Percentiles rank a stretch among this genome's conserved stretches.
These are phyloP conservation scores for Drosophila robusta DNA, from an alignment of 2,888 invertebrate genomes.

Conservation along the genomic window DNA sequence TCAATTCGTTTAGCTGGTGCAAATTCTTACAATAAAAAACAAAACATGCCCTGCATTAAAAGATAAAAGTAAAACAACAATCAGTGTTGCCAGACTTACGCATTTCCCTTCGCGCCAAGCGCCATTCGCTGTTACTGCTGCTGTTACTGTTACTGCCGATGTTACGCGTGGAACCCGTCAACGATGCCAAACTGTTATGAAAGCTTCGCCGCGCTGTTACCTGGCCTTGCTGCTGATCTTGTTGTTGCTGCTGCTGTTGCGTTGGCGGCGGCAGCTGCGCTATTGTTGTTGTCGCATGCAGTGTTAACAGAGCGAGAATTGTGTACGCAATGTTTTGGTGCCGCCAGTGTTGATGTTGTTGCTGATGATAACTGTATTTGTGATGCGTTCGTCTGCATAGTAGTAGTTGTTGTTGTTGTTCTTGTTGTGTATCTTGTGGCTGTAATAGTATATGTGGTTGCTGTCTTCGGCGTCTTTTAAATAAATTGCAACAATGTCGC, in stretches of 20 bases:
- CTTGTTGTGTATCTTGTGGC: background rate
- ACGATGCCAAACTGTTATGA: constrained; percentile 3
- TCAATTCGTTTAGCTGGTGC: too few relatives aligned
- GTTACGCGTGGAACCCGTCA: constrained; percentile 3
- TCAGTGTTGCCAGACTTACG: constrained; percentile 62
- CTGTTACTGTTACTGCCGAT: constrained; percentile 3
- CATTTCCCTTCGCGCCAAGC: constrained; percentile 62
- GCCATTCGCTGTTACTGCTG: constrained; percentile 8
- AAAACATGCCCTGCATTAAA: too few relatives aligned
- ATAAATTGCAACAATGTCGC: constrained; percentile 51
- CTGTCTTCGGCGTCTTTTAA: constrained; percentile 44
- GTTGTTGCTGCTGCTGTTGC: constrained; percentile 19
- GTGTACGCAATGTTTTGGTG: constrained; percentile 51
- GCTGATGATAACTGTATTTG: constrained; percentile 25
- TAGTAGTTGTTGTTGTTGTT: constrained; percentile 6
- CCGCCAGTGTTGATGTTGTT: constrained; percentile 22
- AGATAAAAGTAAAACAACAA: too few relatives aligned
- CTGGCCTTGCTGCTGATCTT: background rate
- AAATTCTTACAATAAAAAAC: too few relatives aligned
- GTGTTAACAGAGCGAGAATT: constrained; percentile 63
- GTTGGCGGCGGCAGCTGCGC: constrained; percentile 32
- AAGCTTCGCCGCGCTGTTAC: constrained; percentile 12
- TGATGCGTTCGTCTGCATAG: constrained; percentile 7
- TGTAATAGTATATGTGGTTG: constrained; percentile 2
- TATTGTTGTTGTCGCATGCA: constrained; percentile 61